Evolutionary conservation across 2,113 vertebrate genomes (phyloP), one percentile per base, ranked within the genome.

Genomic region (Rhodinocichla rosea): DNA sequence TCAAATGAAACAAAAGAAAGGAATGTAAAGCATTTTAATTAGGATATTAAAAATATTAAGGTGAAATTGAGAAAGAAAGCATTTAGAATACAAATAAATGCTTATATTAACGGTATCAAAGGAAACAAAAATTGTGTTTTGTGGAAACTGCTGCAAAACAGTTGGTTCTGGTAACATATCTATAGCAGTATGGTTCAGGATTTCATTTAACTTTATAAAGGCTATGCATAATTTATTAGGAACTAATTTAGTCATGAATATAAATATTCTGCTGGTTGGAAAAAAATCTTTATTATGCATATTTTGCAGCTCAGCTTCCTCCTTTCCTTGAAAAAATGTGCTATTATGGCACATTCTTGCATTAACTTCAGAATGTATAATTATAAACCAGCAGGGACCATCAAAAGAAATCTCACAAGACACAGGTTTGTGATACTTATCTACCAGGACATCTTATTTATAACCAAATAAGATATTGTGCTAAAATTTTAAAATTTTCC

Each of bases 141-240:
- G 49, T 49, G 45, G 74, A 96, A 95, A 82, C 7, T 53, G 15
- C 73, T 88, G n/a, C 18, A 74, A 92, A 92, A 73, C 44, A 85
- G 19, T 71, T 83, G n/a, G 11, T 78, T 32, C 30, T 91, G 52
- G 57, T 84, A 97, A 76, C 15, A 82, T 65, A 64, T 78, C 47
- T 59, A 10, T 33, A 80, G 45, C 73, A 90, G 9, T 79, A 52
- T 42, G 17, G 62, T 81, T 92, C 67, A 85, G 62, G 53, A 91
- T 95, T 97, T 94, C 95, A 73, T 82, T 83, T 96, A 96, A 89
- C 65, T 97, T 97, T 80, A 94, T 93, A 95, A 96, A 97, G 53
- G 32, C 42, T 50, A 67, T 98, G 85, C 77, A 97, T 97, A 98
- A 97, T 98, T 97, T 97, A 98, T 96, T 93, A 97, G 92, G 95